Evolutionary conservation across 2,888 invertebrate species (phyloP).

Genomic region (Microctonus hyperodae): DNA sequence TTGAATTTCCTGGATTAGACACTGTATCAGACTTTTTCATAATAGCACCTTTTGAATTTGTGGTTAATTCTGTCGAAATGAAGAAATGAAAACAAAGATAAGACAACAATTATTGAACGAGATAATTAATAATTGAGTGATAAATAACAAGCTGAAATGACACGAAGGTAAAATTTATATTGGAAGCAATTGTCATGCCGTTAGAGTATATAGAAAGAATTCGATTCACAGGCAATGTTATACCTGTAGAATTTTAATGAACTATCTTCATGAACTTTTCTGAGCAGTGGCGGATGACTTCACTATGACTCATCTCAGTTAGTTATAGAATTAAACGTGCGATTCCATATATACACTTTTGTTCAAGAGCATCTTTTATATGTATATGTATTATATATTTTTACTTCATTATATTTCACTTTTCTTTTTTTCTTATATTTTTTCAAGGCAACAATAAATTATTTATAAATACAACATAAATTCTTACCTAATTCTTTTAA

Average conservation of each 20-base stretch:
- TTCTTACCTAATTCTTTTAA: slow-evolving; percentile 49
- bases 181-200: slow-evolving; percentile 5
- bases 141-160: background rate
- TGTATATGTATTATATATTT: background rate
- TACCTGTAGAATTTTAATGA: slow-evolving; percentile 53
- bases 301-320: slow-evolving; percentile 50
- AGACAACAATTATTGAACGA: too few species aligned
- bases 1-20: slow-evolving; percentile 40
- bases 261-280: slow-evolving; percentile 34
- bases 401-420: background rate
- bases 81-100: slow-evolving; percentile 12
- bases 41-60: slow-evolving; percentile 37
- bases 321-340: slow-evolving; percentile 31
- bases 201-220: slow-evolving; percentile 9
- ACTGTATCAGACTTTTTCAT: slow-evolving; percentile 40
- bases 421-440: background rate
- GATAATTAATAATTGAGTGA: background rate
- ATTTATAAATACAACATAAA: too few species aligned
- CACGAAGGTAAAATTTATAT: background rate
- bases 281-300: slow-evolving; percentile 45
- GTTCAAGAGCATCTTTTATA: slow-evolving; percentile 11
- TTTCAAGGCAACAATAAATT: background rate
- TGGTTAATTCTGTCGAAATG: slow-evolving; percentile 44
- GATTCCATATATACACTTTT: slow-evolving; percentile 32
- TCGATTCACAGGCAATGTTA: slow-evolving; percentile 37